Evolutionary conservation across 2,797 vertebrate species (phyloP).

Genomic region (Botia almorhae): DNA sequence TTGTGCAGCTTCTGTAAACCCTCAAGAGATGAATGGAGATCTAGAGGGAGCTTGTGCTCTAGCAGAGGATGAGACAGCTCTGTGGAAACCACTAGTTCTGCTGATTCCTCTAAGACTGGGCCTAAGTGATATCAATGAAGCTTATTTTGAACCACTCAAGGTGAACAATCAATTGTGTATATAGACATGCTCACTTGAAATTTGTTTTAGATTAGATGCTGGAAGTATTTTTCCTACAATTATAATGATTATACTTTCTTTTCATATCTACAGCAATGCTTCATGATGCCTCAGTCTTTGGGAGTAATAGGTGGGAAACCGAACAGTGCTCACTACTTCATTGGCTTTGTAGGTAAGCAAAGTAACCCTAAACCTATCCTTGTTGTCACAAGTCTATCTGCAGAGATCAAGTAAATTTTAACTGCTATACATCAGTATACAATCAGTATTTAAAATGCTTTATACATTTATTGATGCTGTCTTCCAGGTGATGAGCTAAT

Average conservation of each 20-base stretch:
- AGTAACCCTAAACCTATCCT: not conserved
- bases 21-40: constrained; percentile 84
- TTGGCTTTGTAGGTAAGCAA: constrained; percentile 90
- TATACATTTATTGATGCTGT: not conserved
- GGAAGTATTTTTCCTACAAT: not conserved
- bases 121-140: constrained; percentile 95
- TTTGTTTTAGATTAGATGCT: not conserved
- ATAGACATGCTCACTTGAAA: not conserved
- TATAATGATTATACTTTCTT: not conserved
- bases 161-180: constrained; percentile 68
- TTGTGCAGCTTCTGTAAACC: constrained; percentile 65
- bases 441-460: not conserved
- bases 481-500: constrained; percentile 91
- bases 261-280: constrained; percentile 86
- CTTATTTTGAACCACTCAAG: constrained; percentile 97
- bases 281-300: constrained; percentile 97
- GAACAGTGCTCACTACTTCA: constrained; percentile 99
- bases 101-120: constrained; percentile 97
- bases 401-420: not conserved
- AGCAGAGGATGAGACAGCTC: constrained; percentile 72
- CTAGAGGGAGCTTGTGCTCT: constrained; percentile 80
- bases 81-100: constrained; percentile 93
- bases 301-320: constrained; percentile 98
- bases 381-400: not conserved
- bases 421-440: not conserved